These are phyloP conservation scores for Drosophila setifemur DNA, from an alignment of 1,140 invertebrate genomes.

Conservation along the genomic window DNA sequence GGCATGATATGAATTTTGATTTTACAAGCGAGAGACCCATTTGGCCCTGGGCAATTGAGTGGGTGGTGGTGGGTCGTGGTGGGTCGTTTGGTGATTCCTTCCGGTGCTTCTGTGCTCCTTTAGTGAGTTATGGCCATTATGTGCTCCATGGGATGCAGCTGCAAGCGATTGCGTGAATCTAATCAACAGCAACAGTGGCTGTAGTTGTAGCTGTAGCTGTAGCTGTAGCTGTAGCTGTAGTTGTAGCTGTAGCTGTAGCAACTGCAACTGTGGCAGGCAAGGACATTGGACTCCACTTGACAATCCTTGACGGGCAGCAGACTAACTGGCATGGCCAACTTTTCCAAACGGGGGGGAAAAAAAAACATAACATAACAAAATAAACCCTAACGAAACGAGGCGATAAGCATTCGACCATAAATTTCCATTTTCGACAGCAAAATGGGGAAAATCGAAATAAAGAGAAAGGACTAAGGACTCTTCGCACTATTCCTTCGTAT, in stretches of 20 bases:
- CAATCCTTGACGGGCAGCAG: conserved; percentile 26
- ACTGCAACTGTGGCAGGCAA: neutral
- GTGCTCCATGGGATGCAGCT: conserved; percentile 10
- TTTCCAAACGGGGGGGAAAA: neutral
- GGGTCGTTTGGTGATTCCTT: too few species aligned
- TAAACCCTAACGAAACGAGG: too few species aligned
- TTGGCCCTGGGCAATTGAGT: conserved; percentile 9
- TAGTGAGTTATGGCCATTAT: conserved; percentile 36
- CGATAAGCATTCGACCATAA: conserved; percentile 31
- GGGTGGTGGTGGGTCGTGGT: neutral
- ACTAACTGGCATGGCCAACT: conserved; percentile 14
- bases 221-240: neutral
- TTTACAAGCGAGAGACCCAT: conserved; percentile 24
- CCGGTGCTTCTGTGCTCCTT: too few species aligned
- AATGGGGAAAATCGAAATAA: too few species aligned
- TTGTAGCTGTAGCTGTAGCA: neutral
- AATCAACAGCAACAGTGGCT: conserved; percentile 26
- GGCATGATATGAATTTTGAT: conserved; percentile 55
- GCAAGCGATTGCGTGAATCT: conserved; percentile 26
- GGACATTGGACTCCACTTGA: conserved; percentile 1
- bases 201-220: neutral
- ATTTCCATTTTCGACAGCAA: conserved; percentile 29
- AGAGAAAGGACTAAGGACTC: too few species aligned
- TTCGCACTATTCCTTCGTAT: too few species aligned
- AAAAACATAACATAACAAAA: neutral